Evolutionary conservation across 2,888 invertebrate genomes (phyloP).

Genomic region (Diaprepes abbreviatus): DNA sequence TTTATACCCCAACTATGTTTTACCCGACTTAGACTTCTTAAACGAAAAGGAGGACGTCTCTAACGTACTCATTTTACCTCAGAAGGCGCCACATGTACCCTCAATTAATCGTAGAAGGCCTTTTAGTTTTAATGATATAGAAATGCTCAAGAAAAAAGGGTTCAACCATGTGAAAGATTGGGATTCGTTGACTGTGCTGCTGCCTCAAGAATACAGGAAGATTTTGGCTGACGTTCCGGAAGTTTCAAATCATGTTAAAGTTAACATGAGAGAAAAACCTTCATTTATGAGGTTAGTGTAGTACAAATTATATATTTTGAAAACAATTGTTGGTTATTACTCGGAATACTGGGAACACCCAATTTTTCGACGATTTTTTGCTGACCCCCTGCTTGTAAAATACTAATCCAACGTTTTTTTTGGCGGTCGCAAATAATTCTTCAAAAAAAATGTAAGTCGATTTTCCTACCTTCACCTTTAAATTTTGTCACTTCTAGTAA

Average conservation of each 20-base stretch:
- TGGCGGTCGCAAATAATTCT: too few relatives aligned
- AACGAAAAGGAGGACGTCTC: constrained; percentile 67
- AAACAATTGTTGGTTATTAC: too few relatives aligned
- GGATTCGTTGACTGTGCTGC: constrained; percentile 90
- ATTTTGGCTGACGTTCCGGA: constrained; percentile 86
- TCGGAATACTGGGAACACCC: too few relatives aligned
- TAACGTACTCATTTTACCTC: constrained; percentile 82
- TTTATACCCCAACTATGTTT: constrained; percentile 90
- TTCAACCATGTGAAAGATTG: constrained; percentile 91
- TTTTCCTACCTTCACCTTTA: too few relatives aligned
- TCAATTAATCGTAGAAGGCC: constrained; percentile 72
- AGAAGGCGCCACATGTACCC: constrained; percentile 69
- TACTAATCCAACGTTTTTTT: too few relatives aligned
- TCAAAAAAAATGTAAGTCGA: too few relatives aligned
- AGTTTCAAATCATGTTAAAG: constrained; percentile 76
- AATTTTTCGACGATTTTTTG: too few relatives aligned
- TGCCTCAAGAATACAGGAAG: constrained; percentile 87
- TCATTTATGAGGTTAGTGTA: constrained; percentile 68
- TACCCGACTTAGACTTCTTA: constrained; percentile 90
- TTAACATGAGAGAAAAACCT: constrained; percentile 70
- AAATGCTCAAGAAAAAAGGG: constrained; percentile 83
- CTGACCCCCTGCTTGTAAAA: too few relatives aligned
- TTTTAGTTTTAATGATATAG: constrained; percentile 86
- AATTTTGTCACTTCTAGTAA: too few relatives aligned
- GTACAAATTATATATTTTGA: too few relatives aligned